Evolutionary conservation across 2,113 vertebrate genomes (phyloP).

Genomic region (Phyllostomus discolor): DNA sequence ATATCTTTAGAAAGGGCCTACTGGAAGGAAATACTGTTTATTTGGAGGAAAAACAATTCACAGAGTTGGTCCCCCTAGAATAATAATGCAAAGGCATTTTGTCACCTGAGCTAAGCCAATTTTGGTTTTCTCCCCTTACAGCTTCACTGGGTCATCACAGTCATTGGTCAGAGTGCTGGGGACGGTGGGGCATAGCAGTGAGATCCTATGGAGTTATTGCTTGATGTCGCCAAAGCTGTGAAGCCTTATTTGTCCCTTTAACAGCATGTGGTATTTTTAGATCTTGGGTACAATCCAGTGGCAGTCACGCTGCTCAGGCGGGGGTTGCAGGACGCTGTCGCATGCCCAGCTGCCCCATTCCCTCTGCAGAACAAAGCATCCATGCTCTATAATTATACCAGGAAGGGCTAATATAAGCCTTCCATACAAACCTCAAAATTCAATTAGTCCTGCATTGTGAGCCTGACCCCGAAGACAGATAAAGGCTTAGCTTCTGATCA

Average conservation of each 20-base stretch:
- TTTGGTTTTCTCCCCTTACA: not conserved
- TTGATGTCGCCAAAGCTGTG: not conserved
- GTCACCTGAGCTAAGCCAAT: constrained; percentile 42
- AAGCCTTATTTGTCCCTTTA: constrained; percentile 40
- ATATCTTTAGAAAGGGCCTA: not conserved
- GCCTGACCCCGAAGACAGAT: constrained; percentile 56
- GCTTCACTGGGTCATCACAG: not conserved
- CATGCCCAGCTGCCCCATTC: constrained; percentile 47
- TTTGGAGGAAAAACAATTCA: not conserved
- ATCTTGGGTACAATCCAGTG: constrained; percentile 29
- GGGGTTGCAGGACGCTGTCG: constrained; percentile 42
- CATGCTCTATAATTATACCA: constrained; percentile 60
- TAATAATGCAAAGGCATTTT: constrained; percentile 14
- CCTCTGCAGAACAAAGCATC: constrained; percentile 59
- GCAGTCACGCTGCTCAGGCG: constrained; percentile 30
- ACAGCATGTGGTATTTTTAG: constrained; percentile 60
- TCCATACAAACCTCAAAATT: constrained; percentile 68
- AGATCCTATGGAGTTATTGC: not conserved
- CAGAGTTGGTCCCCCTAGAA: not conserved
- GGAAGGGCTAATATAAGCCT: constrained; percentile 68
- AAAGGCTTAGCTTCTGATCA: constrained; percentile 35
- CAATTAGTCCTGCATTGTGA: constrained; percentile 62
- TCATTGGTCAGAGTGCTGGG: not conserved
- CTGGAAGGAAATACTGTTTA: not conserved
- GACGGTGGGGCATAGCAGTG: not conserved